Evolutionary conservation across 30 jellyfish, hydroid and myxozoan species (phyloP), one percentile per base, ranked within the genome.

Genomic region (Chrysaora quinquecirrha): DNA sequence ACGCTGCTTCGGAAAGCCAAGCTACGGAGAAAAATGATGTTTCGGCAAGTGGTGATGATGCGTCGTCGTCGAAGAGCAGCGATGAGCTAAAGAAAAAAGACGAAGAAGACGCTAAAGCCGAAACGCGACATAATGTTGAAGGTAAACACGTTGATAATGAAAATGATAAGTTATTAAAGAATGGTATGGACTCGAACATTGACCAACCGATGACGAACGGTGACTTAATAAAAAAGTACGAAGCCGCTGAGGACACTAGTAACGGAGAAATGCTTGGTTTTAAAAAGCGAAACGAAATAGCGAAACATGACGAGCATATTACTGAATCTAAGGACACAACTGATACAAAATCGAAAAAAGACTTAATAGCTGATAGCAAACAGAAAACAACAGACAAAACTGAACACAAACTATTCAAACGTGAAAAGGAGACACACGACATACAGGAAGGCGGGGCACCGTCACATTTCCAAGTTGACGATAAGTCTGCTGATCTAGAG

Each of bases 371-470:
- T 52, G 30, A 47, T 22, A 78, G 28, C 34, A 77, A 64, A 43
- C 75, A 46, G 22, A 28, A 63, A 61, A 63, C 63, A 4, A 52
- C 24, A 2, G 29, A 10, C 68, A 9, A 43, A 43, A 10, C 24
- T 30, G 63, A 56, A 80, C 77, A 61, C 28, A n/a, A 19, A 30
- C 47, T 66, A 16, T 34, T 27, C 30, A 89, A 79, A 33, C 96
- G 92, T 32, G 95, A 48, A 60, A 71, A 75, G 25, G 98, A 85
- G 46, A 89, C 97, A 10, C 97, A 89, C 72, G 97, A 89, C 71
- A 89, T 89, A 63, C 98, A 91, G 71, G 95, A 91, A 19, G 98
- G 86, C 29, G 98, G 98, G 18, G 95, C 98, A 34, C 97, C 97
- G 0, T 91, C 96, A 12, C 98, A 85, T 85, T 91, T 91, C 61